Percentiles rank a stretch among this genome's conserved stretches.
phyloP scores from a whole-genome alignment of 1,140 invertebrate species.

The Drosophila nannoptera region DNA sequence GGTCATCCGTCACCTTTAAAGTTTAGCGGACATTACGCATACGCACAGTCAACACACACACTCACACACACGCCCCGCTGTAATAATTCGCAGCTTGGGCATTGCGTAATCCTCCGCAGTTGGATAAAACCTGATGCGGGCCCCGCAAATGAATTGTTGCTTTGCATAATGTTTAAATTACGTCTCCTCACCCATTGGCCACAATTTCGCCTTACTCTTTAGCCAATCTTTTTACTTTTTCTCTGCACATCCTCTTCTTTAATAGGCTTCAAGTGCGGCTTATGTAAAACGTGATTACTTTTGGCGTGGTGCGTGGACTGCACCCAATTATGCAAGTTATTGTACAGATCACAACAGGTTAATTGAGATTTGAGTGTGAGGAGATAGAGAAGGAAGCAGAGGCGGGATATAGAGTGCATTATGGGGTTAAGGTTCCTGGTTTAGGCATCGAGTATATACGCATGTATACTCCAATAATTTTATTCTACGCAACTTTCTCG shows the following conservation, averaged over 20 bases:
- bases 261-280: conserved; percentile 45
- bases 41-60: conserved; percentile 50
- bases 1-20: conserved; percentile 40
- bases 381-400: no score
- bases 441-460: no score
- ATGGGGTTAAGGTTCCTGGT: no score
- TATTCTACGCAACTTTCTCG: no score
- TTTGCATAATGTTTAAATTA: conserved; percentile 62
- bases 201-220: conserved; percentile 56
- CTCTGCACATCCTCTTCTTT: conserved; percentile 46
- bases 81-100: conserved; percentile 64
- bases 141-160: conserved; percentile 59
- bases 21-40: conserved; percentile 67
- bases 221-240: conserved; percentile 26
- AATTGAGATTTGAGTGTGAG: no score
- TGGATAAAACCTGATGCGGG: conserved; percentile 48
- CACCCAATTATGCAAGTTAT: not conserved
- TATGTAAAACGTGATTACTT: conserved; percentile 37
- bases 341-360: no score
- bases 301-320: not conserved
- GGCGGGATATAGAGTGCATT: no score
- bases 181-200: no score
- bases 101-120: conserved; percentile 68
- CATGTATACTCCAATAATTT: no score
- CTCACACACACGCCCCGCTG: conserved; percentile 22